A percentile compares a stretch with the other conserved stretches of the same genome.
Conservation (phyloP, 2,888 invertebrate species). For the Luffia ferchaultella region DNA sequence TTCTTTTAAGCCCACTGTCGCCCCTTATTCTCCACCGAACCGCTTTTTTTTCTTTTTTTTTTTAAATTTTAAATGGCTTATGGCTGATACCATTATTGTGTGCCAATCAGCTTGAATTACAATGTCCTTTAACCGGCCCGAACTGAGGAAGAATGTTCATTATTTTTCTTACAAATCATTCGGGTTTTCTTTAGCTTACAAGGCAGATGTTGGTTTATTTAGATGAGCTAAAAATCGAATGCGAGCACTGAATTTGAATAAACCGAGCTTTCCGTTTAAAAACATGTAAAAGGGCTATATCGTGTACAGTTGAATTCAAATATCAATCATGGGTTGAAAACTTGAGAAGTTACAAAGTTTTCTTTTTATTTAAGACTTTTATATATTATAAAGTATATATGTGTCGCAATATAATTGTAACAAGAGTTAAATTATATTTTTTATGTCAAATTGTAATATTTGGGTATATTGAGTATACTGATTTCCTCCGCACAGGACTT, state of each 20-base stretch:
- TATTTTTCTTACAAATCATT: slow-evolving; percentile 54
- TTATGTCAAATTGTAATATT: too few relatives aligned
- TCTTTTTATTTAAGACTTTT: too few relatives aligned
- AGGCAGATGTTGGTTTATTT: slow-evolving; percentile 53
- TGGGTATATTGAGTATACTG: too few relatives aligned
- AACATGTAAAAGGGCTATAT: slow-evolving; percentile 4
- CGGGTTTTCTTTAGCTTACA: slow-evolving; percentile 46
- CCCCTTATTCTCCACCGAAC: slow-evolving; percentile 22
- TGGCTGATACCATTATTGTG: slow-evolving; percentile 66
- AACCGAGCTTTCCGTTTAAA: slow-evolving; percentile 31
- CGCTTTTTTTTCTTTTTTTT: slow-evolving; percentile 59
- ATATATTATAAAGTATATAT: too few relatives aligned
- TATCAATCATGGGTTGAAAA: too few relatives aligned
- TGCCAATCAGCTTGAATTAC: slow-evolving; percentile 66
- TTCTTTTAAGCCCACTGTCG: slow-evolving; percentile 45
- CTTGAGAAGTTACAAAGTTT: slow-evolving; percentile 2
- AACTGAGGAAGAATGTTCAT: slow-evolving; percentile 50
- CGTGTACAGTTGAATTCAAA: too few relatives aligned
- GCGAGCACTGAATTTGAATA: slow-evolving; percentile 43
- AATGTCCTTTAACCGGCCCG: slow-evolving; percentile 60
- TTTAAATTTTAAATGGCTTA: slow-evolving; percentile 64
- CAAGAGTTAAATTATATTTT: too few relatives aligned
- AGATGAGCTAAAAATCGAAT: slow-evolving; percentile 37
- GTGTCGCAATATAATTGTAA: too few relatives aligned
- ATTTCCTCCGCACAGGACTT: too few relatives aligned